These are phyloP conservation scores for Megalurothrips usitatus DNA, from an alignment of 2,888 invertebrate genomes.

Conservation along the genomic window DNA sequence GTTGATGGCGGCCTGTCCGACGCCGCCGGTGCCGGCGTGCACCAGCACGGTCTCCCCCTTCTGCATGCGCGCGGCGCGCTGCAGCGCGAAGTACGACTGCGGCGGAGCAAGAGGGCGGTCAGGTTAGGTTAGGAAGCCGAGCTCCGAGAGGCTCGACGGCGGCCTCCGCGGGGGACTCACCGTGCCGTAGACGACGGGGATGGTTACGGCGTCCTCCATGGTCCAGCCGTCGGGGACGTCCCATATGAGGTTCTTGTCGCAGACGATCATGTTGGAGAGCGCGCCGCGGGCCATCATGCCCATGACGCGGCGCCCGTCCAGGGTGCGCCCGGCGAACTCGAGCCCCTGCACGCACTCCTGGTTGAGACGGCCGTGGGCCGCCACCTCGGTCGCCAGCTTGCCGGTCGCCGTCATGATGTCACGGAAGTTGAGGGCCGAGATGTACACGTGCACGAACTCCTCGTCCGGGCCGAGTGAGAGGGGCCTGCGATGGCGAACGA, in stretches of 20 bases:
- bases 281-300: slow-evolving; percentile 48
- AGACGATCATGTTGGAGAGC: slow-evolving; percentile 52
- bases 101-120: too few relatives aligned
- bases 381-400: slow-evolving; percentile 76
- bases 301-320: slow-evolving; percentile 47
- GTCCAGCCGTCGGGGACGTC: slow-evolving; percentile 56
- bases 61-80: slow-evolving; percentile 44
- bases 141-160: not conserved
- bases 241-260: slow-evolving; percentile 52
- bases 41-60: slow-evolving; percentile 50
- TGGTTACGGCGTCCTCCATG: slow-evolving; percentile 60
- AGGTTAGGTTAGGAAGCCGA: too few relatives aligned
- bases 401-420: slow-evolving; percentile 94
- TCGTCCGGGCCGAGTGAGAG: slow-evolving; percentile 24
- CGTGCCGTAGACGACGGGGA: slow-evolving; percentile 61
- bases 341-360: slow-evolving; percentile 57
- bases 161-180: slow-evolving; percentile 40
- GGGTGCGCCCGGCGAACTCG: slow-evolving; percentile 52
- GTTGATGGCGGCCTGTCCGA: slow-evolving; percentile 74
- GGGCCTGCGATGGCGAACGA: not conserved
- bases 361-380: slow-evolving; percentile 60
- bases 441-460: slow-evolving; percentile 57
- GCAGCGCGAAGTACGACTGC: slow-evolving; percentile 25
- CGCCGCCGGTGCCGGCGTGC: slow-evolving; percentile 64
- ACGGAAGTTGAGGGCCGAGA: slow-evolving; percentile 83